Conservation (phyloP, 1,140 invertebrate genomes). For the Leptinotarsa undecemlineata region DNA sequence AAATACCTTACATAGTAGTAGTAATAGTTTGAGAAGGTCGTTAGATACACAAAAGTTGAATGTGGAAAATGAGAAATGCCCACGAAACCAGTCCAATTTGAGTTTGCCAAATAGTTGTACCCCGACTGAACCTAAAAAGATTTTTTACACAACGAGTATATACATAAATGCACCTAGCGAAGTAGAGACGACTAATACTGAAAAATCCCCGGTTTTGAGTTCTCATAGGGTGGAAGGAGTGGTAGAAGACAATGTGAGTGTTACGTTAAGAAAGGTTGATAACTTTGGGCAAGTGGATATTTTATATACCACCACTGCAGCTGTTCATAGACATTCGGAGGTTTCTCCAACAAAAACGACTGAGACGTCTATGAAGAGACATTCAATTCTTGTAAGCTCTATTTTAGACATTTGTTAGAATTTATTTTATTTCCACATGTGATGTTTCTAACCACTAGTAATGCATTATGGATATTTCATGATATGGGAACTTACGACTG, state of each 20-base stretch:
- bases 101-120: conserved; percentile 19
- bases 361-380: not conserved
- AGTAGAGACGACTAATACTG: conserved; percentile 31
- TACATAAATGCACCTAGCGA: conserved; percentile 52
- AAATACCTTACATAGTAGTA: conserved; percentile 46
- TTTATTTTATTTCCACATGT: no score
- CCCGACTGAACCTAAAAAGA: not conserved
- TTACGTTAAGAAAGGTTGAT: conserved; percentile 26
- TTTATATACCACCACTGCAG: conserved; percentile 45
- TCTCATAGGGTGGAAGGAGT: conserved; percentile 38
- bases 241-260: conserved; percentile 34
- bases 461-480: not conserved
- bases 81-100: not conserved
- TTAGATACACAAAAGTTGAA: conserved; percentile 35
- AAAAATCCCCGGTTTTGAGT: conserved; percentile 43
- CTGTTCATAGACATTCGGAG: conserved; percentile 46
- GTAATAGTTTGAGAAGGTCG: conserved; percentile 41
- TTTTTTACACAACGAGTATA: conserved; percentile 52
- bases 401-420: not conserved
- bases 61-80: conserved; percentile 30
- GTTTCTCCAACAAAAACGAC: conserved; percentile 12
- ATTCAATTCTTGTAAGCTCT: conserved; percentile 2
- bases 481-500: not conserved
- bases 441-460: not conserved
- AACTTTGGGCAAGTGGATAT: conserved; percentile 12